Conservation (phyloP, 1,140 invertebrate species). For the Dreissena rostriformis region DNA sequence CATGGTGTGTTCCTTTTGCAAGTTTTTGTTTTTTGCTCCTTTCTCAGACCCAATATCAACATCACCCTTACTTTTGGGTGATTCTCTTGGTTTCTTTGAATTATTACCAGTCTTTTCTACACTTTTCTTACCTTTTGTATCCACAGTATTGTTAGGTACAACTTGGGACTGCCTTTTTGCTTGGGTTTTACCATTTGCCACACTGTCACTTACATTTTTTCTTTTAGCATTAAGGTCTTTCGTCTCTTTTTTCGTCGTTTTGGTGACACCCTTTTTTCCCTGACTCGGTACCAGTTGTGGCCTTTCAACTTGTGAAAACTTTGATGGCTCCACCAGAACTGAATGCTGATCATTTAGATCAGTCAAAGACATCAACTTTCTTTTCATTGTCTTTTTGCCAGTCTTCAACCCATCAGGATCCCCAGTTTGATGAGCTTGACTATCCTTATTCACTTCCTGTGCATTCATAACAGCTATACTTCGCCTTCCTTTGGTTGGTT, state of each 20-base stretch:
- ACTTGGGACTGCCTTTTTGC: background rate
- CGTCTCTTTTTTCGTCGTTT: background rate
- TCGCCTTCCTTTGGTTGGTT: background rate
- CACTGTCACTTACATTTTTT: background rate
- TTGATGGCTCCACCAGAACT: slow-evolving; percentile 61
- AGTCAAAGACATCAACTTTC: slow-evolving; percentile 57
- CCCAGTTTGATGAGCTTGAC: background rate
- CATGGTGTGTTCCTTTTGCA: background rate
- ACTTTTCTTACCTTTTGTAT: slow-evolving; percentile 5
- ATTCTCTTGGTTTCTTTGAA: background rate
- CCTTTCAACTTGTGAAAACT: slow-evolving; percentile 52
- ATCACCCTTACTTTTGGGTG: background rate
- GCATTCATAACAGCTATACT: background rate
- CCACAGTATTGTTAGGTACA: too few relatives aligned
- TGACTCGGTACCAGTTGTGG: slow-evolving; percentile 32
- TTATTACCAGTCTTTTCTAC: background rate
- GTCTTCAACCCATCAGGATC: background rate
- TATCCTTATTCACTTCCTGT: background rate
- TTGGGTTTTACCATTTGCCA: background rate
- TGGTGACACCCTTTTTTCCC: background rate
- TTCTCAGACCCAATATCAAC: background rate
- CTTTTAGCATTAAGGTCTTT: background rate
- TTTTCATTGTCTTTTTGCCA: slow-evolving; percentile 51
- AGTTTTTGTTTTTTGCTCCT: background rate
- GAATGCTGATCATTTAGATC: slow-evolving; percentile 55